Base-by-base conservation (phyloP, 2,888 invertebrate species). In the Lithophane ornitopus region DNA sequence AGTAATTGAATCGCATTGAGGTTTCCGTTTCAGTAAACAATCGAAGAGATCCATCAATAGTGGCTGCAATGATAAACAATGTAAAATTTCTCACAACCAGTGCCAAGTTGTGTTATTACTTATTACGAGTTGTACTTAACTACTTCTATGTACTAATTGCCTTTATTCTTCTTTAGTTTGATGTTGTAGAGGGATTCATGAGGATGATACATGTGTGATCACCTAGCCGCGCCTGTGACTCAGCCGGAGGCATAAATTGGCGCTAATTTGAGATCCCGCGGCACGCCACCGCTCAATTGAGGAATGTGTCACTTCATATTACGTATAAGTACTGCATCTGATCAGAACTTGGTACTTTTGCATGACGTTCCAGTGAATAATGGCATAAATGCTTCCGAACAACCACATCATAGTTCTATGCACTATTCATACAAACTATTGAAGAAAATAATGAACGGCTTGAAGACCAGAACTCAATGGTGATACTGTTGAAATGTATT, bases 201-300 rank as follows among this genome's bases (percentile, higher is more conserved):
- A 78, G 82, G 69, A 83, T 83, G 73, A 74, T 80, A 83, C 65
- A 78, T 52, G 78, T 70, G 77, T 77, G 75, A 78, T 81, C 85
- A 85, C 86, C 82, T 86, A 82, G 82, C 75, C 70, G 75, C 80
- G 88, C 87, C 87, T 87, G 90, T 96, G 95, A 96, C 89, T 93
- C 94, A 94, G 93, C 92, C 94, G 94, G 95, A 94, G 95, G 92
- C 94, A 92, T 91, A 95, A 96, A 96, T 96, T 96, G 95, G 93
- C 91, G 95, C 95, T 96, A 96, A 96, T 96, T 96, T 91, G 94
- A 94, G 95, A 94, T 94, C 94, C 92, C 92, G 91, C 91, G 89
- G 91, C 90, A 89, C 93, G 93, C 92, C 91, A 93, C 88, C 89
- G 91, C 93, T 94, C 95, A 95, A 96, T 96, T 96, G 96, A 95